A percentile compares a stretch with the other conserved stretches of the same genome.
These are phyloP conservation scores for Spilosoma lubricipeda DNA, from an alignment of 2,888 invertebrate species.

Conservation along the genomic window DNA sequence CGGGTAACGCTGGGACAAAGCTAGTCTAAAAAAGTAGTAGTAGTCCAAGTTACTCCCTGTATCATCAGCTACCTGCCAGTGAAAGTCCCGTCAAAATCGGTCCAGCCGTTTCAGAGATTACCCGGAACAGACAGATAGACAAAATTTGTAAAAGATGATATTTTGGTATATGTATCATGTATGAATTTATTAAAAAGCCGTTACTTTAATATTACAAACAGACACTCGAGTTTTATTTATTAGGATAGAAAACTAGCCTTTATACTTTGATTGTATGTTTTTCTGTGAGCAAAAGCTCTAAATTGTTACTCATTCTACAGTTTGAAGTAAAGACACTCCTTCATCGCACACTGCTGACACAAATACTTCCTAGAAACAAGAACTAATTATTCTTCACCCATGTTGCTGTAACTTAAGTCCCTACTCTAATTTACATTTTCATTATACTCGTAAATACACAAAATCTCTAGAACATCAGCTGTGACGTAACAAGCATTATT, in stretches of 20 bases:
- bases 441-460: slow-evolving; percentile 16
- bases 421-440: slow-evolving; percentile 18
- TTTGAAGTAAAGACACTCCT: background rate
- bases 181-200: too few species aligned
- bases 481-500: slow-evolving; percentile 22
- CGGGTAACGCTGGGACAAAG: too few species aligned
- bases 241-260: background rate
- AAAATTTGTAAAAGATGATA: too few species aligned
- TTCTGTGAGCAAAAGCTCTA: background rate
- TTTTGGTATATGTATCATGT: too few species aligned
- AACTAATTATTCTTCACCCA: slow-evolving; percentile 17
- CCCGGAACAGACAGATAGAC: too few species aligned
- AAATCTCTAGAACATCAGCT: slow-evolving; percentile 18
- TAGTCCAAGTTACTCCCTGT: too few species aligned
- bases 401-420: slow-evolving; percentile 15
- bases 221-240: too few species aligned
- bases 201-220: too few species aligned
- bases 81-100: too few species aligned
- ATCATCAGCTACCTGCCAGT: too few species aligned
- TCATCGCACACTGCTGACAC: background rate
- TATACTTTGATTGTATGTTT: background rate
- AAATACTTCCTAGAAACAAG: slow-evolving; percentile 9
- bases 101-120: too few species aligned
- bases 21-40: too few species aligned
- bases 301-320: background rate